These are phyloP conservation scores for Thereva nobilitata DNA, from an alignment of 2,888 invertebrate species.

Conservation along the genomic window DNA sequence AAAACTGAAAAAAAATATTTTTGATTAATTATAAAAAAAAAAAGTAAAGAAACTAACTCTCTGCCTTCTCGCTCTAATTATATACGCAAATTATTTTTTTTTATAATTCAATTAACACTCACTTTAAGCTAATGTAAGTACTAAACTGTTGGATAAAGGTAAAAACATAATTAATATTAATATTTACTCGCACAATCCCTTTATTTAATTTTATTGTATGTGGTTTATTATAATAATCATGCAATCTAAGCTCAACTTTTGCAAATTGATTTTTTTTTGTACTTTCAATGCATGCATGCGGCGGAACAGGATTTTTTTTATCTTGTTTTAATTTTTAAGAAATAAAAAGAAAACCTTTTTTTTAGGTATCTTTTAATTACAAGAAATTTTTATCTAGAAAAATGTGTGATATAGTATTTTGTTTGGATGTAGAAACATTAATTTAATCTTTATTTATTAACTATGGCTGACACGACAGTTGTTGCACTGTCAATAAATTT, in stretches of 20 bases:
- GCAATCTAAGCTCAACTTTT: slow-evolving; percentile 25
- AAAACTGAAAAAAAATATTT: slow-evolving; percentile 20
- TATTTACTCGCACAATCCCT: slow-evolving; percentile 31
- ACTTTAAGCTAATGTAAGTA: slow-evolving; percentile 17
- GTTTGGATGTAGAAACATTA: too few species aligned
- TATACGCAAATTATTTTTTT: neutral
- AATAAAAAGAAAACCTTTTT: too few species aligned
- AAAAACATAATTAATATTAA: slow-evolving; percentile 26
- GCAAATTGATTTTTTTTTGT: neutral
- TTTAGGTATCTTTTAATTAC: too few species aligned
- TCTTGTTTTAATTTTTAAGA: too few species aligned
- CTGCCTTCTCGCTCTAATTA: slow-evolving; percentile 4
- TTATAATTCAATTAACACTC: too few species aligned
- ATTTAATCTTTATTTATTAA: too few species aligned
- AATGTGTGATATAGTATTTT: too few species aligned
- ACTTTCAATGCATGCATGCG: too few species aligned
- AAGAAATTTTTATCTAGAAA: too few species aligned
- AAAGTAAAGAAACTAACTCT: neutral
- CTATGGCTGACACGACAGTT: too few species aligned
- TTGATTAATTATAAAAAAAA: slow-evolving; percentile 16
- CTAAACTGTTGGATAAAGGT: slow-evolving; percentile 7
- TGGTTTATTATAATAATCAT: slow-evolving; percentile 21
- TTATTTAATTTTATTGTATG: slow-evolving; percentile 23
- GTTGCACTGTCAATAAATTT: too few species aligned
- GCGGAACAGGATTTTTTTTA: too few species aligned